Evolutionary conservation across 2,797 vertebrate species (phyloP), one percentile per base, ranked within the genome.

Genomic region (Sebastes oblongus): DNA sequence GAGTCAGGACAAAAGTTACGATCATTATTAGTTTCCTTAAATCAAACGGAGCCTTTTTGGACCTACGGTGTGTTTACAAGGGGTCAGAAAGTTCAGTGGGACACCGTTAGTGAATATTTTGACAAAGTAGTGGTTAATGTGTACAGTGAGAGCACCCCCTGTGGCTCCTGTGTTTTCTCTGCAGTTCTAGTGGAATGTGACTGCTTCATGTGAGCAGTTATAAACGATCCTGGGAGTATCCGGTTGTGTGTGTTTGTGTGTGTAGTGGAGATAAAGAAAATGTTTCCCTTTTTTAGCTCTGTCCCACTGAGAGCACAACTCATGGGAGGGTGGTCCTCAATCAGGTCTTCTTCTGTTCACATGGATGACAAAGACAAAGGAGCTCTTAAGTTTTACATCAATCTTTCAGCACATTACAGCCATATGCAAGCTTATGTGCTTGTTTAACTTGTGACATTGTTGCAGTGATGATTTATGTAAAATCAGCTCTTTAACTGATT

Each of bases 171-270:
- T 81, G 64, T 42, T 25, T 62, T 30, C 36, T 72, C 65, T 62
- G 56, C 54, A 55, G 25, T 52, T 85, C 29, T 77, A 30, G 65
- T 77, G 84, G 87, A 91, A 93, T 90, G 91, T 68, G 81, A 81
- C 72, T 73, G 81, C 88, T 90, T 89, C 83, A 89, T 88, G 80
- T 84, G 81, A 88, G 89, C 72, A 36, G 85, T 90, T 91, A 90
- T 87, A 87, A 92, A 88, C 42, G 30, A 86, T 90, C 88, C 88
- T 94, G 89, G 89, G 91, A 94, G 89, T 92, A 91, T 93, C 91
- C 83, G 82, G 34, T 83, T 64, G 60, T 46, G 71, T 46, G 75
- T 39, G 39, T 20, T 42, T 36, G 42, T 59, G 64, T 65, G 39
- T 32, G 27, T 30, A 64, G 77, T 16, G 18, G 65, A 87, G 87